Evolutionary conservation across 2,797 vertebrate species (phyloP).

Genomic region (Chelidonichthys spinosus): DNA sequence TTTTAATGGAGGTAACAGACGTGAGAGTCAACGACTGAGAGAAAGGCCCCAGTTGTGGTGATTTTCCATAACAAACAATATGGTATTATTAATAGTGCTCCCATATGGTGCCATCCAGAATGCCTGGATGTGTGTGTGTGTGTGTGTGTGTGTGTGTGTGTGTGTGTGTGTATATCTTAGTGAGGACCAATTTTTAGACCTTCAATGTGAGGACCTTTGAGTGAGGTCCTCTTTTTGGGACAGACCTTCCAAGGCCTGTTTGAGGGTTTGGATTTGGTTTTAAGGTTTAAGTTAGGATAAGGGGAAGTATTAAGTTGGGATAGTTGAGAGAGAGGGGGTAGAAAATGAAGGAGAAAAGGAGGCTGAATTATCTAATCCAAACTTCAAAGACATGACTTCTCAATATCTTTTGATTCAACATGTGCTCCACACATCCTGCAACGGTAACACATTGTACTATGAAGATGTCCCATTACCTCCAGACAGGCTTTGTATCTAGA

Average conservation of each 20-base stretch:
- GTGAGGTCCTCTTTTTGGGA: too few species aligned
- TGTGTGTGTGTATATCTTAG: too few species aligned
- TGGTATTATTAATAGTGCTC: slow-evolving; percentile 64
- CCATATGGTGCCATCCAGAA: slow-evolving; percentile 17
- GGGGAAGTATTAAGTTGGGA: too few species aligned
- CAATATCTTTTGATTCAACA: not conserved
- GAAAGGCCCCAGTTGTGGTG: slow-evolving; percentile 56
- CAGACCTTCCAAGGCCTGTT: too few species aligned
- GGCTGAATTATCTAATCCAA: not conserved
- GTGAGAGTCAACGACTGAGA: not conserved
- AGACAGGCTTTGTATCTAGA: too few species aligned
- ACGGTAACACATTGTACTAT: not conserved
- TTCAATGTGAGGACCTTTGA: too few species aligned
- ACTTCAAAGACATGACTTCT: not conserved
- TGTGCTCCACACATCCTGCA: not conserved
- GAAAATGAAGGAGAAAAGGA: too few species aligned
- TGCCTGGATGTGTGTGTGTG: slow-evolving; percentile 12
- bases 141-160: slow-evolving; percentile 3
- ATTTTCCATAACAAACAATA: slow-evolving; percentile 73
- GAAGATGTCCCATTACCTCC: too few species aligned
- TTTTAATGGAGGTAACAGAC: not conserved
- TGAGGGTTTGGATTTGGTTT: too few species aligned
- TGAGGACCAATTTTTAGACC: too few species aligned
- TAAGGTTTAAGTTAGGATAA: too few species aligned
- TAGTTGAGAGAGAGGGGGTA: not conserved